Base-by-base conservation (phyloP, 2,113 vertebrate genomes). In the Glareola pratincola region DNA sequence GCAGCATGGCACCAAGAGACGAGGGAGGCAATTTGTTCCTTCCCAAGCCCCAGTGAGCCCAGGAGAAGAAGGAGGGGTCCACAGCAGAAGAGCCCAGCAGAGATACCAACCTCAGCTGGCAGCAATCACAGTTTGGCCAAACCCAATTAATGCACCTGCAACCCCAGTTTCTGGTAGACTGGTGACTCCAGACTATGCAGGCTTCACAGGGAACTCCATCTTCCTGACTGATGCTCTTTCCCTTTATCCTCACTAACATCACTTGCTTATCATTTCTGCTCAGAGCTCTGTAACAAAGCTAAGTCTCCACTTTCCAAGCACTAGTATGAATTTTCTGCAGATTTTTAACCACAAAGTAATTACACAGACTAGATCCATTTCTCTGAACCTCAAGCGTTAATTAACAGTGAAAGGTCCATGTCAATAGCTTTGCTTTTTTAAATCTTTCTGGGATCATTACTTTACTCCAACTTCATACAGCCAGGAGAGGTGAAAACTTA, bases 11-110 rank as follows among this genome's bases (percentile, higher is more conserved):
- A 36, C 9, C 57, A 68, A 14, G 30, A 56, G 5, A 5, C 1
- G 4, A 72, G 8, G 9, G 13, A 64, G 6, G 19, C 48, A 75
- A 8, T 1, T 2, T 4, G 1, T 27, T 29, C 24, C n/a, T 23
- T 66, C 24, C n/a, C 6, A 29, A 10, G 6, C 4, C 26, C 14
- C 4, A 71, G 14, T 1, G 11, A 66, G 14, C 18, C 23, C 7
- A 12, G 27, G 9, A 63, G 29, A 19, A 57, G 22, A 4, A 69
- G 12, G 27, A 39, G 13, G 29, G 39, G 3, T 5, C 4, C 2
- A 12, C 27, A 10, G 9, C 32, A 37, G 12, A 71, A 74, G 34
- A 67, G 12, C 37, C 37, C 18, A 36, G 14, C 8, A 51, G 45
- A 15, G 15, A 64, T 11, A 21, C 24, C 84, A 91, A 1, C 34